Base-by-base conservation (phyloP, 1,140 invertebrate genomes). In the Bilobella aurantiaca region DNA sequence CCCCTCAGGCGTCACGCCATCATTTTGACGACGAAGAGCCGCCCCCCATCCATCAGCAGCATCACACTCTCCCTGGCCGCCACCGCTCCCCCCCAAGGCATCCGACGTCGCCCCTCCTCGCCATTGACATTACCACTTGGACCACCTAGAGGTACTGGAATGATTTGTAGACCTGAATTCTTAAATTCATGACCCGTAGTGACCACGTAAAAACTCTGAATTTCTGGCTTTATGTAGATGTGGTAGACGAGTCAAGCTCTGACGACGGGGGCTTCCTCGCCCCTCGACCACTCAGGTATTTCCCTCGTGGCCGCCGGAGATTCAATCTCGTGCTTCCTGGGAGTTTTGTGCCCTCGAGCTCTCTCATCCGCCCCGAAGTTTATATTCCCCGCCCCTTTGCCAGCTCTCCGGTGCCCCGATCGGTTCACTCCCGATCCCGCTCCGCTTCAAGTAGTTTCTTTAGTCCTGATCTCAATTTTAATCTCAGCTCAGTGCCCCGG, bases 21-120 rank as follows among this genome's bases (percentile, higher is more conserved):
- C 69, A 70, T 70, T 32, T 62, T 64, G 66, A 70, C 62, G 69
- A 73, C 37, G 66, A 68, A 46, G 49, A 28, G 47, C 66, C 68
- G 66, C 66, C 71, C 59, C 30, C 68, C 66, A 70, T 73, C 71
- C 71, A 73, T 73, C 71, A 70, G 62, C 71, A 73, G 71, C 71
- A 73, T 73, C 71, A 73, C 68, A 73, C 71, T 73, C 71, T 73
- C 71, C 70, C 70, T 72, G 66, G 71, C 56, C 63, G 71, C 63
- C 68, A 70, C 59, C 60, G 71, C 12, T 71, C 67, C 73, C 78
- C 34, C 75, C 81, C 66, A 78, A 78, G 82, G 42, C 78, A 80
- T 65, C 80, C 78, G 56, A 79, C 81, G 23, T 74, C 69, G 30
- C 66, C 69, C 64, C 74, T 72, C 73, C 74, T 73, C 65, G 71